Base-by-base conservation (phyloP, 2,797 vertebrate genomes). In the Neosilurus hyrtlii region DNA sequence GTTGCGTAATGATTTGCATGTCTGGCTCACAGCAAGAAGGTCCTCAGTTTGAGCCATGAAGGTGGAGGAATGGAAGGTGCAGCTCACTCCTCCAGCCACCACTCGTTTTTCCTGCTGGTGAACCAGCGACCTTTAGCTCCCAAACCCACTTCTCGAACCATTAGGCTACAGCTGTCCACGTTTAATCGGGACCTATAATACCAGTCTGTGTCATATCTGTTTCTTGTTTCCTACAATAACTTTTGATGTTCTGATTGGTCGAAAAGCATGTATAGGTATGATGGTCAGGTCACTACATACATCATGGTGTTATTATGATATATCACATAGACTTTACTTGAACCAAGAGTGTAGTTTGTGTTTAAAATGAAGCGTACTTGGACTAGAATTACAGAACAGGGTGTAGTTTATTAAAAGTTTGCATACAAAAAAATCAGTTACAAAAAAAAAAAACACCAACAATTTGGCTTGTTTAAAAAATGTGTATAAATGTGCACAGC, bases 401-500 rank as follows among this genome's bases (percentile, higher is more conserved):
- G 4, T 63, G 7, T 78, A 11, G 22, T 78, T 78, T 78, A 78
- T 78, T 78, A 63, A n/a, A n/a, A 49, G 8, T 51, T 63, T 62
- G 3, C 22, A 18, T 78, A 78, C n/a, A 78, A 78, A 78, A 77
- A 43, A 43, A 43, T 43, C 8, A 1, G 8, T 18, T 63, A 4
- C 12, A 51, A 51, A 26, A 49, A 49, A n/a, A 2, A 16, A 76
- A 74, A 22, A 5, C 35, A 30, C 30, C 30, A 30, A 30, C 30
- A 37, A n/a, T 26, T 52, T 54, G 71, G 14, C 20, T 75, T 35
- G n/a, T 59, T 75, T 16, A 76, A 75, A 22, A 35, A 75, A 75
- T 0, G 37, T 62, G 22, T 24, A 62, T 11, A 35, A 57, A 57
- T 20, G 4, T n/a, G 26, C 59, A 37, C 54, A 75, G 56, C 73